Evolutionary conservation across 2,113 vertebrate species (phyloP), one percentile per base, ranked within the genome.

Genomic region (Nettapus auritus): DNA sequence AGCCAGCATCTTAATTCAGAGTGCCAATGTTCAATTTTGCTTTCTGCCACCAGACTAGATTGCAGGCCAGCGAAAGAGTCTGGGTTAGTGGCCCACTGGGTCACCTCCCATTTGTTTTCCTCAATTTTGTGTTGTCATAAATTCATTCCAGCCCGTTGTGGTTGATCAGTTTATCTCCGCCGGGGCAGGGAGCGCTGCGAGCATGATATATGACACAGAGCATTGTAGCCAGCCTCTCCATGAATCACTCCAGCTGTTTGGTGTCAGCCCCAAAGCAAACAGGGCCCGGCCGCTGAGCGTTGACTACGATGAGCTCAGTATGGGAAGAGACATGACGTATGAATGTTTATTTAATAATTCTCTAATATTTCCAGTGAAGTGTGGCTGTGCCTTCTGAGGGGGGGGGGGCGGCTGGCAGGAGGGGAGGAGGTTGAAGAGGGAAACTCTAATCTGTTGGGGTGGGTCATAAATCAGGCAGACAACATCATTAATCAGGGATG

Each of bases 281-380:
- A 98, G 97, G 97, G 95, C 98, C 96, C 23, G 93, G 95, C 87
- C 94, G 97, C 96, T 95, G 97, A 97, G 98, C 98, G 97, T 95
- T 97, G 97, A 97, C 97, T 97, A 96, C 97, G 96, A 98, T 98
- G 98, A 98, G 98, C 98, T 98, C 98, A 97, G 97, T 97, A 97
- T 96, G 94, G 98, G 97, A 97, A 97, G 96, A 98, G 98, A 98
- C 97, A 98, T 98, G 98, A 99, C 98, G 98, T 98, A 98, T 98
- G 98, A 98, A 98, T 98, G 98, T 98, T 98, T 99, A 98, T 99
- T 98, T 98, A 98, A 99, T 99, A 98, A 98, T 98, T 98, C 98
- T 98, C 97, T 98, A 97, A 98, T 98, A 98, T 98, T 98, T 98
- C 98, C 98, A 98, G 97, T 75, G 56, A 97, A 97, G 98, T 97